Base-by-base conservation (phyloP, 2,797 vertebrate species). In the Chiloscyllium punctatum region DNA sequence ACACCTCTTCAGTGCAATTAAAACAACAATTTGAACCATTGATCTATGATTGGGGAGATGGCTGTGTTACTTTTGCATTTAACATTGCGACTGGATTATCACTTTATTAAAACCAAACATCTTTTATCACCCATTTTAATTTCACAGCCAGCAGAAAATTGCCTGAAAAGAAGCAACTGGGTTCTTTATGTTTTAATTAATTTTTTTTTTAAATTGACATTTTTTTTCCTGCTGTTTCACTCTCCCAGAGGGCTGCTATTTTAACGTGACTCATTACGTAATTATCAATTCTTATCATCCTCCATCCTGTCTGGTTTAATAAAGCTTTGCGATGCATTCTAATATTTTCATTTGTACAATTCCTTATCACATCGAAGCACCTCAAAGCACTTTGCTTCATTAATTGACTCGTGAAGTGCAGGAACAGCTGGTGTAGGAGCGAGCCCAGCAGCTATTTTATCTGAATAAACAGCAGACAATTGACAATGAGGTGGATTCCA, bases 71-170 rank as follows among this genome's bases (percentile, higher is more conserved):
- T 84, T 42, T 37, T 3, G 21, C 16, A 68, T 92, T 68, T 92
- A 21, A 42, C n/a, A 37, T 62, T n/a, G 8, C 1, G 62, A 92
- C 23, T 68, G 68, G 90, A 68, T 68, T 42, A 37, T 37, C 6
- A 62, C n/a, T 68, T 92, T 92, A 92, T 92, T 68, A 42, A 68
- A 66, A 68, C n/a, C n/a, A 27, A 91, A 37, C 88, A 91, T 68
- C 11, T 27, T 37, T 92, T 92, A 68, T 92, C 62, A 66, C 62
- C 90, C 57, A 25, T 92, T 92, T 92, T 92, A 92, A 68, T 68
- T 92, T 92, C 90, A 37, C 90, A 92, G 90, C 21, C 66, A 68
- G 90, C n/a, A 23, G 33, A 68, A 66, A n/a, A 66, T 92, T 68
- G n/a, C 62, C n/a, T 92, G 16, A 37, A 92, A 92, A 21, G 68